Conservation (phyloP, 2,888 invertebrate species). For the Octonoba sinensis region DNA sequence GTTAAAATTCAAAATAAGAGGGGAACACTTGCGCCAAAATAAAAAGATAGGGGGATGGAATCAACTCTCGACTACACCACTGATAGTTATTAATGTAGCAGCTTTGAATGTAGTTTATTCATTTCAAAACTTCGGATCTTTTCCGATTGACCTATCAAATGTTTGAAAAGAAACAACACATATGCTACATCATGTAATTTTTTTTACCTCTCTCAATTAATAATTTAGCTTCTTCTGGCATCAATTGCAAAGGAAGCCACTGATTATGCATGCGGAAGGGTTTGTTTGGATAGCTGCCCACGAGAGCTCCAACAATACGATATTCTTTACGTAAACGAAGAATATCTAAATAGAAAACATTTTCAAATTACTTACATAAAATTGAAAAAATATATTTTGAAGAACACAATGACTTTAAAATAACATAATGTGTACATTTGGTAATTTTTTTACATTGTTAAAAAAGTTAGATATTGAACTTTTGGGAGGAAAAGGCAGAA, state of each 20-base stretch:
- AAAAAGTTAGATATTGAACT: too few species aligned
- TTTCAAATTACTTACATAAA: conserved; percentile 74
- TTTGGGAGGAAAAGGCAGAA: too few species aligned
- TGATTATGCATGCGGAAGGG: conserved; percentile 80
- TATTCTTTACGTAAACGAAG: conserved; percentile 77
- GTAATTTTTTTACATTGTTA: too few species aligned
- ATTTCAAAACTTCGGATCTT: too few species aligned
- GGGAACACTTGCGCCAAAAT: too few species aligned
- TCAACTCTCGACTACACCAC: too few species aligned
- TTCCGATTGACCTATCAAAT: too few species aligned
- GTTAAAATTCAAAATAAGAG: too few species aligned
- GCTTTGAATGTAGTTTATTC: too few species aligned
- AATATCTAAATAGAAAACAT: conserved; percentile 68
- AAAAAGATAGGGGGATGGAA: too few species aligned
- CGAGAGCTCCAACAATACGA: conserved; percentile 83
- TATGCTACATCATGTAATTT: not conserved
- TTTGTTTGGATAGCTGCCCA: conserved; percentile 81
- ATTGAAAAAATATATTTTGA: not conserved
- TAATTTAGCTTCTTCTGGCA: conserved; percentile 82
- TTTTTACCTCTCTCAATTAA: conserved; percentile 78
- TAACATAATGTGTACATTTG: conserved; percentile 11
- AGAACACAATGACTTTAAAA: conserved; percentile 2
- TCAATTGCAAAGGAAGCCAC: conserved; percentile 83
- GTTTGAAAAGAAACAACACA: too few species aligned
- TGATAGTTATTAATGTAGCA: too few species aligned